Percentiles rank a stretch among this genome's conserved stretches.
phyloP scores from a whole-genome alignment of 1,140 invertebrate species.

The Ericerus pela region DNA sequence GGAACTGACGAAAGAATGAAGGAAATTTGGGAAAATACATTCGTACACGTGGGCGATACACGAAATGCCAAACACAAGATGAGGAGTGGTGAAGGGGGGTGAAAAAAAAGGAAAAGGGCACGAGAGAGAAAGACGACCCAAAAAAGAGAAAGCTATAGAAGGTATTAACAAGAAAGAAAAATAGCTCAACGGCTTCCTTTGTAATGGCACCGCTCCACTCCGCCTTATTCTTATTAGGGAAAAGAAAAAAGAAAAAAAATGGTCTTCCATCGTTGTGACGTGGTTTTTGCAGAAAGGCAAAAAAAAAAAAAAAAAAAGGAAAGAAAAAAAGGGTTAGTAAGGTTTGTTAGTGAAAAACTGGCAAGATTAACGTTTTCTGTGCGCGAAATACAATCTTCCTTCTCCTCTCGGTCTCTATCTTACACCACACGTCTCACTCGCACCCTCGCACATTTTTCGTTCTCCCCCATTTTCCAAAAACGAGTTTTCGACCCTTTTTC shows the following conservation, averaged over 20 bases:
- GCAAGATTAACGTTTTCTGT: slow-evolving; percentile 5
- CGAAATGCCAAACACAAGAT: neutral
- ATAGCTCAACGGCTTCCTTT: slow-evolving; percentile 11
- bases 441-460: too few relatives aligned
- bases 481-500: neutral
- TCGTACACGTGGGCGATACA: neutral
- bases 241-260: too few relatives aligned
- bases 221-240: too few relatives aligned
- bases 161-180: slow-evolving; percentile 11
- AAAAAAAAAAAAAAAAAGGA: too few relatives aligned
- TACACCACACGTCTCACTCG: too few relatives aligned
- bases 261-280: neutral
- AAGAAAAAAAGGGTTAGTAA: too few relatives aligned
- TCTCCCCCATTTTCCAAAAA: neutral
- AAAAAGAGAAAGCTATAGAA: too few relatives aligned
- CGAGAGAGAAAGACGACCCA: too few relatives aligned
- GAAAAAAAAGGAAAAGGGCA: neutral
- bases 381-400: neutral
- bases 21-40: too few relatives aligned
- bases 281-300: too few relatives aligned
- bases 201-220: slow-evolving; percentile 4
- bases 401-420: too few relatives aligned
- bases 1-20: neutral
- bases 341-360: slow-evolving; percentile 10
- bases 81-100: neutral